phyloP scores from a whole-genome alignment of 2,797 vertebrate species.

The Rachycentron canadum region DNA sequence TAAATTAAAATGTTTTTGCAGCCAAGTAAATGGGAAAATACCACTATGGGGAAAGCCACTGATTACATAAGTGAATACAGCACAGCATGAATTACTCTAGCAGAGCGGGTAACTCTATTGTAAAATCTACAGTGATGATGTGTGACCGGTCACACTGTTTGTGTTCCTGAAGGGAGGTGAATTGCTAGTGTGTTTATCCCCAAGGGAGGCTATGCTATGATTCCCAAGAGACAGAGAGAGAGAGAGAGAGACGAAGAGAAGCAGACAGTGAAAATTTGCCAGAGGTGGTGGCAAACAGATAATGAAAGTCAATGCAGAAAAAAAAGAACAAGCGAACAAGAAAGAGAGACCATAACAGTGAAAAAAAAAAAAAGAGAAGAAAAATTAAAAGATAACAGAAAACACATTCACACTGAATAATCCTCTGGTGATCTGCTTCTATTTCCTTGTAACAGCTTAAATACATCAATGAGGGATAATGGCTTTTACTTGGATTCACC shows the following conservation, averaged over 20 bases:
- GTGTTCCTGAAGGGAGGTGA: conserved; percentile 37
- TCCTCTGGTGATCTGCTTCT: not conserved
- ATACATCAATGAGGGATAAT: conserved; percentile 1
- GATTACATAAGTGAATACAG: conserved; percentile 18
- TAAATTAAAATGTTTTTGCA: conserved; percentile 1
- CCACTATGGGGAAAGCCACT: not conserved
- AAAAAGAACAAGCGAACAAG: not conserved
- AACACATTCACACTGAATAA: not conserved
- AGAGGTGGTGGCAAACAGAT: conserved; percentile 10
- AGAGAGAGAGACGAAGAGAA: conserved; percentile 1
- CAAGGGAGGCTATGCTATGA: conserved; percentile 38
- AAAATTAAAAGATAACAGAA: not conserved
- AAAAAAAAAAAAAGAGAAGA: not conserved
- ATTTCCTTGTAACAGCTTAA: conserved; percentile 17
- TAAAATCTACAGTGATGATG: conserved; percentile 47
- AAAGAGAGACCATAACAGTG: not conserved
- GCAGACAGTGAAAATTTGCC: conserved; percentile 10
- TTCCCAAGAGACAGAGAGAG: conserved; percentile 27
- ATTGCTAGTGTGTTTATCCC: conserved; percentile 58
- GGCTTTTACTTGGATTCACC: conserved; percentile 27
- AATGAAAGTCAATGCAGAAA: conserved; percentile 1
- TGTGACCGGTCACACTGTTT: conserved; percentile 58
- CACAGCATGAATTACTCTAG: conserved; percentile 9
- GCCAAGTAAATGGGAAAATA: conserved; percentile 18
- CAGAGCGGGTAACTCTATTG: conserved; percentile 37